A percentile compares a stretch with the other conserved stretches of the same genome.
These are phyloP conservation scores for Agrilus planipennis DNA, from an alignment of 1,140 invertebrate species.

Conservation along the genomic window DNA sequence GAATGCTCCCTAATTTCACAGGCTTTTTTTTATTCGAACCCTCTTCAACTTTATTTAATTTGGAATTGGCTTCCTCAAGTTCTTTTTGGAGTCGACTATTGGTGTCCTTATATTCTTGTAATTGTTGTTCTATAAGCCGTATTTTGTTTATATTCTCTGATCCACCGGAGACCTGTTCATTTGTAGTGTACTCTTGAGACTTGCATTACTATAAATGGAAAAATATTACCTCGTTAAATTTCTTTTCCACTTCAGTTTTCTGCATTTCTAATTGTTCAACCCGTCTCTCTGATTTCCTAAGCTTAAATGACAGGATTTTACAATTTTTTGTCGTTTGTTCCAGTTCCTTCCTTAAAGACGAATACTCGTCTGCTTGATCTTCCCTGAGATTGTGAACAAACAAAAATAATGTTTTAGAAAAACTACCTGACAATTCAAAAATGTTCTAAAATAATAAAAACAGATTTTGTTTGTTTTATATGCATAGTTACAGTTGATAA, in stretches of 20 bases:
- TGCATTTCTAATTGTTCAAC: slow-evolving; percentile 82
- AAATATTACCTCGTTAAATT: slow-evolving; percentile 47
- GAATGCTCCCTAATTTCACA: slow-evolving; percentile 41
- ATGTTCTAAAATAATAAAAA: background rate
- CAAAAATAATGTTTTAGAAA: background rate
- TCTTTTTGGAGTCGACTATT: slow-evolving; percentile 51
- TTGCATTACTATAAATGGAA: too few species aligned
- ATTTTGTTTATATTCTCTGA: slow-evolving; percentile 48
- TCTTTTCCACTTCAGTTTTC: slow-evolving; percentile 58
- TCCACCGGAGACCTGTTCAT: slow-evolving; percentile 41
- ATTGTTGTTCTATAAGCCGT: slow-evolving; percentile 70
- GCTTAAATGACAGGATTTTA: slow-evolving; percentile 94
- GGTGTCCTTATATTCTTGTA: slow-evolving; percentile 69
- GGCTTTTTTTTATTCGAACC: slow-evolving; percentile 51
- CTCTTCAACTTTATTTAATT: too few species aligned
- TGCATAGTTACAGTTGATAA: too few species aligned
- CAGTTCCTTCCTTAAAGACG: slow-evolving; percentile 83
- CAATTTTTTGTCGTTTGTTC: slow-evolving; percentile 97
- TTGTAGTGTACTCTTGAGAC: too few species aligned
- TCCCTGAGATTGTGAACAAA: slow-evolving; percentile 51
- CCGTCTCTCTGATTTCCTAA: slow-evolving; percentile 88
- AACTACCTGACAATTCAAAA: background rate
- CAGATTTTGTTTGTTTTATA: too few species aligned
- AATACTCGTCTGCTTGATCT: slow-evolving; percentile 94
- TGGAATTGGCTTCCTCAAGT: slow-evolving; percentile 39